Base-by-base conservation (phyloP, 1,140 invertebrate species). In the Catajapyx aquilonaris region DNA sequence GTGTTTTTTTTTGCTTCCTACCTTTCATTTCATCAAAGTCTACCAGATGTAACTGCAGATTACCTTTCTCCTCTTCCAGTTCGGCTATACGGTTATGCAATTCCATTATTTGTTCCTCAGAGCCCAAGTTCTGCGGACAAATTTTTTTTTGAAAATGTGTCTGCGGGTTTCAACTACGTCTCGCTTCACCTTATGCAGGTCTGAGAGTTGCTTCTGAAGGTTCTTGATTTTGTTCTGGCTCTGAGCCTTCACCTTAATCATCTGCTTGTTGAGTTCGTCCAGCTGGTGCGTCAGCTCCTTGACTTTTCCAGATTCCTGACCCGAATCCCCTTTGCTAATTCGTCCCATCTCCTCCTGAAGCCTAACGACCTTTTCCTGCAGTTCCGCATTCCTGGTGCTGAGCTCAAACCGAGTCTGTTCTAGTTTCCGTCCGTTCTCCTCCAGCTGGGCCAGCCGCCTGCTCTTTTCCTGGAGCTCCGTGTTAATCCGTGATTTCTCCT, bases 1-100 rank as follows among this genome's bases (percentile, higher is more conserved):
- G n/a, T n/a, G n/a, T n/a, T n/a, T n/a, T n/a, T n/a, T n/a, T n/a
- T n/a, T n/a, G n/a, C n/a, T n/a, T n/a, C n/a, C n/a, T 69, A 75
- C 72, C 62, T 67, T 71, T 66, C 51, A 68, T 63, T 60, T 78
- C 74, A 52, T 81, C 76, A 66, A 75, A 74, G 57, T 83, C 76
- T 52, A 81, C 71, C 47, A 80, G 62, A 61, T 74, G 73, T 50
- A 84, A 61, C 57, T 83, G 77, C 49, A 84, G 67, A 57, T 81
- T 85, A 55, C 78, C 80, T 64, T 83, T 90, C 60, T 86, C 81
- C 54, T 87, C 81, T 60, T 88, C 83, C 35, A 88, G 59, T 52
- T 84, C 73, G 33, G 74, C 72, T 43, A 90, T 68, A 55, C 73
- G 68, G 45, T 85, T 77, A 44, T 74, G 70, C 44, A 87, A 59